Evolutionary conservation across 2,113 vertebrate genomes (phyloP), one percentile per base, ranked within the genome.

Genomic region (Neopipo cinnamomea): DNA sequence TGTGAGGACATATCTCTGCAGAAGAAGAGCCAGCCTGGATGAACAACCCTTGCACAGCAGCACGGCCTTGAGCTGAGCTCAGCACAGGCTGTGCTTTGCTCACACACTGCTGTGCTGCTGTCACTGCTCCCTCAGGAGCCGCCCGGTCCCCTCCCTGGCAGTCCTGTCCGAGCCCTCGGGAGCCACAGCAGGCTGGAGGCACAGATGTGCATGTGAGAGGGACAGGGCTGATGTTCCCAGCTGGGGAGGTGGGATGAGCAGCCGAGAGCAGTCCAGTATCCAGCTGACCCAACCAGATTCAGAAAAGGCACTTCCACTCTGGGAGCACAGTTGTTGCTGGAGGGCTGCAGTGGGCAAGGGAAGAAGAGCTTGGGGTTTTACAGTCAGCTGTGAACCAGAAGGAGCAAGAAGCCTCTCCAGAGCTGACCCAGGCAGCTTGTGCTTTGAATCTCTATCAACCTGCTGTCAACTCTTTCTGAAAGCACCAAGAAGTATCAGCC

Each of bases 81-180:
- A 8, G 0, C 44, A 1, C 1, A 7, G 35, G 47, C 52, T 46
- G 3, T 0, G 3, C n/a, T n/a, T 28, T 28, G 30, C 66, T 52
- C 14, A 33, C 47, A 11, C 3, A 0, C 25, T 56, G 65, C 39
- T 47, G 33, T 1, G 7, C 66, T 67, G 42, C 63, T 3, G 5
- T 11, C 33, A 5, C 35, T 31, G 70, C 35, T 70, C 28, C 31
- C 63, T 7, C 4, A 8, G 53, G 85, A 74, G 50, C 76, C 46
- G 27, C 44, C 42, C 14, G 28, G 12, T 56, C 15, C 11, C n/a
- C 22, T 79, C 19, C 50, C n/a, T n/a, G 33, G 28, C 31, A 44
- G 7, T 42, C 10, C 74, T 8, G 6, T 12, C 53, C 42, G 53
- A 74, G 49, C 31, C 86, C 42, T 41, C 42, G 63, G 73, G 46